These are phyloP conservation scores for Typhlichthys eigenmanni DNA, from an alignment of 2,797 vertebrate genomes.

Conservation along the genomic window DNA sequence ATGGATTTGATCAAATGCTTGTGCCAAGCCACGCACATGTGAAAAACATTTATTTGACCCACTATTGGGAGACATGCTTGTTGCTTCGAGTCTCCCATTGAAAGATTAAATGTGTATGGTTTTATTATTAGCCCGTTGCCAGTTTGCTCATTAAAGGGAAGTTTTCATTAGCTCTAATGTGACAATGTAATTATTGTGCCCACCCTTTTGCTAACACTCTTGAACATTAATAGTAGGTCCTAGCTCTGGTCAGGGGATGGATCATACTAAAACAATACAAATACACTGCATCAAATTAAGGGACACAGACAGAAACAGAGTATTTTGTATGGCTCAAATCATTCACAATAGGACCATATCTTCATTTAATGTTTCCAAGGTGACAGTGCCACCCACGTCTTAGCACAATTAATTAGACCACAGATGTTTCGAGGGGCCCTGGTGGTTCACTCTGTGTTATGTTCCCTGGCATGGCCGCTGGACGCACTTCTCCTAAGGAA, in stretches of 20 bases:
- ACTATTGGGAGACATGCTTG: constrained; percentile 35
- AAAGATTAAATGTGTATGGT: constrained; percentile 8
- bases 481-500: constrained; percentile 71
- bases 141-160: constrained; percentile 31
- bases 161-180: constrained; percentile 12
- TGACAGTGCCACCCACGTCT: constrained; percentile 76
- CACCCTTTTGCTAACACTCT: constrained; percentile 25
- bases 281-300: constrained; percentile 27
- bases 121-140: constrained; percentile 45
- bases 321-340: constrained; percentile 30
- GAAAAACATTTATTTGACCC: constrained; percentile 36
- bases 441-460: constrained; percentile 76
- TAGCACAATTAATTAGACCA: constrained; percentile 74
- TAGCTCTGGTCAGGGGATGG: constrained; percentile 15
- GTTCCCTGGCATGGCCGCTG: constrained; percentile 77
- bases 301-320: constrained; percentile 10
- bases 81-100: constrained; percentile 34
- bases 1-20: constrained; percentile 58
- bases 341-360: constrained; percentile 60
- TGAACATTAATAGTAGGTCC: constrained; percentile 1
- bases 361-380: constrained; percentile 66
- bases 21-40: constrained; percentile 54
- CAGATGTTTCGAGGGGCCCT: constrained; percentile 79
- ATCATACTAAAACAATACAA: constrained; percentile 9
- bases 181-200: constrained; percentile 13